Percentiles rank a stretch among this genome's conserved stretches.
phyloP scores from a whole-genome alignment of 1,140 invertebrate genomes.

The Trichonephila clavata region DNA sequence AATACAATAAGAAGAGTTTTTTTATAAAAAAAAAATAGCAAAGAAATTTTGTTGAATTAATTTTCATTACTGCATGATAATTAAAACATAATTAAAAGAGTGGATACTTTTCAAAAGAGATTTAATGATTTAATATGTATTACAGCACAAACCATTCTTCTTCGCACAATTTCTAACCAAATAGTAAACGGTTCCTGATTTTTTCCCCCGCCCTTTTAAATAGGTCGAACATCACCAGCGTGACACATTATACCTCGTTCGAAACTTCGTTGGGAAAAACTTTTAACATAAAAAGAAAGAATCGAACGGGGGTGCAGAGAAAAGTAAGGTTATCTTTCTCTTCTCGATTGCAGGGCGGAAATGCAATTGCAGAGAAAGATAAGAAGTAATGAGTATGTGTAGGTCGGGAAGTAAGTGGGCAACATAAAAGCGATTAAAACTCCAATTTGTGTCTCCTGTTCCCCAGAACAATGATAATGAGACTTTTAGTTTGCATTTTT shows the following conservation, averaged over 20 bases:
- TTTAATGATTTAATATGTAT: neutral
- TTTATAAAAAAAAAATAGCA: neutral
- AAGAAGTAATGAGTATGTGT: slow-evolving; percentile 31
- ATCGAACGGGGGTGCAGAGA: neutral
- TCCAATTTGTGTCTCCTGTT: slow-evolving; percentile 30
- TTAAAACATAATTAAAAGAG: too few relatives aligned
- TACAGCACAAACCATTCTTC: neutral
- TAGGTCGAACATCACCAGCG: neutral
- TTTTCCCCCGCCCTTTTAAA: too few relatives aligned
- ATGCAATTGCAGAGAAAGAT: slow-evolving; percentile 31
- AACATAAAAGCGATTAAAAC: slow-evolving; percentile 47
- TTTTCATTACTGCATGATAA: neutral
- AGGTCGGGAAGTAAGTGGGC: neutral
- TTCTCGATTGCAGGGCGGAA: neutral
- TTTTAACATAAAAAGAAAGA: slow-evolving; percentile 13
- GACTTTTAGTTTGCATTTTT: neutral
- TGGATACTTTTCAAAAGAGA: too few relatives aligned
- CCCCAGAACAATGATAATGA: slow-evolving; percentile 19
- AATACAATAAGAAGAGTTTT: too few relatives aligned
- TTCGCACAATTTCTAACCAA: neutral
- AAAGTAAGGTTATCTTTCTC: neutral
- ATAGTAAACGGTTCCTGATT: too few relatives aligned
- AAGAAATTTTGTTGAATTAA: neutral
- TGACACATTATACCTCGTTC: neutral
- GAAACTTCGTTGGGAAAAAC: slow-evolving; percentile 16